Evolutionary conservation across 2,113 vertebrate genomes (phyloP).

Genomic region (Halichoeres trimaculatus): DNA sequence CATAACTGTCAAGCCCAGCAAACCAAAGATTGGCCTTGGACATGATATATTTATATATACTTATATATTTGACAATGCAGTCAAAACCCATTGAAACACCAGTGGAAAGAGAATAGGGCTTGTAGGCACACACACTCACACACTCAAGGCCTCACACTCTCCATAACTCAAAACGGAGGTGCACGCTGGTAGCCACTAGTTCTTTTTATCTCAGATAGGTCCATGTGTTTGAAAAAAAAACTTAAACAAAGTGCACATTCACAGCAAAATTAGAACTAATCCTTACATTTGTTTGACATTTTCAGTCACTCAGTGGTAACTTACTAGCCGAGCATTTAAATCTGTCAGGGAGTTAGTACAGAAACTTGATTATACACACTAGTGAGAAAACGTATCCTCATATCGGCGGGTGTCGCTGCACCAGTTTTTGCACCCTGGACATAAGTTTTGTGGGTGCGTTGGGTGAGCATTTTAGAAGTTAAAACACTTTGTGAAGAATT

Average conservation of each 20-base stretch:
- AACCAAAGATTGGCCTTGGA: slow-evolving; percentile 99
- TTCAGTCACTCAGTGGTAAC: slow-evolving; percentile 71
- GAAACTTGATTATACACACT: slow-evolving; percentile 84
- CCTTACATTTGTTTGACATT: slow-evolving; percentile 62
- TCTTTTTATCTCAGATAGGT: slow-evolving; percentile 63
- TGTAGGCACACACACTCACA: slow-evolving; percentile 41
- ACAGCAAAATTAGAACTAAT: slow-evolving; percentile 76
- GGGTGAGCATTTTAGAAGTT: slow-evolving; percentile 92
- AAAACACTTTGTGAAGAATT: slow-evolving; percentile 98
- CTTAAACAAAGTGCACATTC: slow-evolving; percentile 60
- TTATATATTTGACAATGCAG: slow-evolving; percentile 68
- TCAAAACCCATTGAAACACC: slow-evolving; percentile 82
- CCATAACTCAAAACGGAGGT: slow-evolving; percentile 91
- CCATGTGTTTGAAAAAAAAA: slow-evolving; percentile 46
- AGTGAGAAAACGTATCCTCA: slow-evolving; percentile 83
- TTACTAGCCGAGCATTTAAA: slow-evolving; percentile 90
- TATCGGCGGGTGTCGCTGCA: slow-evolving; percentile 90
- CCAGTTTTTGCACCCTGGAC: slow-evolving; percentile 90
- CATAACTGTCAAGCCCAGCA: slow-evolving; percentile 77
- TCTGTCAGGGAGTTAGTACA: slow-evolving; percentile 91
- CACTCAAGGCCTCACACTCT: slow-evolving; percentile 71
- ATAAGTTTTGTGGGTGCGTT: slow-evolving; percentile 86
- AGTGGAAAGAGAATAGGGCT: slow-evolving; percentile 82
- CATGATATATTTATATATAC: slow-evolving; percentile 48
- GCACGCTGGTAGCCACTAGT: slow-evolving; percentile 82